Evolutionary conservation across 1,140 invertebrate species (phyloP).

Genomic region (Cylas formicarius): DNA sequence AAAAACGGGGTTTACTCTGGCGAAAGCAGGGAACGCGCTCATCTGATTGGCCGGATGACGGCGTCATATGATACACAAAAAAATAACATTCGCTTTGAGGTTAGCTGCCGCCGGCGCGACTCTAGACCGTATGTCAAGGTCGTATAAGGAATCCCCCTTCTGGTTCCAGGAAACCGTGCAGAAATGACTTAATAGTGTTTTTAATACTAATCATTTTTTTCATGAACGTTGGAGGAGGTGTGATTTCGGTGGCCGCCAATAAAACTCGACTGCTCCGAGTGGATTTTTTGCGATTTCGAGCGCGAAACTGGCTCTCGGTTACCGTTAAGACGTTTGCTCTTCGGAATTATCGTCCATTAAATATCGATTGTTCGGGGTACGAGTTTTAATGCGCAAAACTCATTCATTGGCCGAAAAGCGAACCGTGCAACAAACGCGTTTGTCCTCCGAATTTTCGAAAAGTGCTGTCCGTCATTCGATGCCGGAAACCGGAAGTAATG

Average conservation of each 20-base stretch:
- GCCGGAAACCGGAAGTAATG: no score
- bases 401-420: no score
- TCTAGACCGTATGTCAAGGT: conserved; percentile 19
- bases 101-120: conserved; percentile 23
- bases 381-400: no score
- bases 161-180: conserved; percentile 11
- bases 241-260: conserved; percentile 15
- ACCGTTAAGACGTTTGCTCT: no score
- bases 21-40: conserved; percentile 36
- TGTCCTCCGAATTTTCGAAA: no score
- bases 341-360: no score
- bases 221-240: conserved; percentile 8
- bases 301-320: no score
- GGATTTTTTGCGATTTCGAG: no score
- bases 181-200: conserved; percentile 20
- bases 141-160: conserved; percentile 3
- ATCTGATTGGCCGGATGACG: conserved; percentile 35
- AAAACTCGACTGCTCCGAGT: no score
- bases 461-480: no score
- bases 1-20: conserved; percentile 39
- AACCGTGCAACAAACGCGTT: no score
- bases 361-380: no score
- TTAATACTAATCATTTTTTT: conserved; percentile 20
- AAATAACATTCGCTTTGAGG: conserved; percentile 39
- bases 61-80: conserved; percentile 43